Evolutionary conservation across 2,113 vertebrate species (phyloP).

Genomic region (Stigmatopora nigra): DNA sequence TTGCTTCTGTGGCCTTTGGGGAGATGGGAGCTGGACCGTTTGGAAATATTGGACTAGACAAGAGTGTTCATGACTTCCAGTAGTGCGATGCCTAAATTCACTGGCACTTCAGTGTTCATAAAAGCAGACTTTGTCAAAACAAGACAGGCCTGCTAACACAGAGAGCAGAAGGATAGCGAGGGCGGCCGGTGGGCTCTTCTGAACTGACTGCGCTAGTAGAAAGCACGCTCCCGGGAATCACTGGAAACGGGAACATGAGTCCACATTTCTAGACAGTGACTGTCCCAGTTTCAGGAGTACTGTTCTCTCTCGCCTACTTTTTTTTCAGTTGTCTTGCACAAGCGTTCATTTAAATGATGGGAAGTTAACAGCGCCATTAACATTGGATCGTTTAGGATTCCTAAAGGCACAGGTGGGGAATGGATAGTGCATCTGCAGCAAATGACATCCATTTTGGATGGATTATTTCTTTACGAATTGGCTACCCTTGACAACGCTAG

Average conservation of each 20-base stretch:
- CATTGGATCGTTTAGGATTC: constrained; percentile 44
- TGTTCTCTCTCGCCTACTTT: constrained; percentile 14
- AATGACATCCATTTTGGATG: constrained; percentile 21
- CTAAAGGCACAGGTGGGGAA: constrained; percentile 23
- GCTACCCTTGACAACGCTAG: background rate
- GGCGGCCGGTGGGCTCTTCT: constrained; percentile 28
- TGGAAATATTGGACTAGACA: background rate
- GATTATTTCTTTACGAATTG: no score
- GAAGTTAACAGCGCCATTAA: constrained; percentile 56
- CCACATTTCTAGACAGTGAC: constrained; percentile 60
- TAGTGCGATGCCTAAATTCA: background rate
- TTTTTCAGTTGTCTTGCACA: constrained; percentile 9
- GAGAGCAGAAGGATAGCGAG: constrained; percentile 20
- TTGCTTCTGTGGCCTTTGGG: background rate
- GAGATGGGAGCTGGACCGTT: background rate
- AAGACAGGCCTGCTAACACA: background rate
- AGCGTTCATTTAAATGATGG: constrained; percentile 52
- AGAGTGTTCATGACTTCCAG: background rate
- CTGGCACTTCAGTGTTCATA: background rate
- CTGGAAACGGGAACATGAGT: constrained; percentile 53
- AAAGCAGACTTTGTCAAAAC: background rate
- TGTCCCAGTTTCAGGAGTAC: constrained; percentile 59
- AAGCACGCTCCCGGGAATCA: constrained; percentile 28
- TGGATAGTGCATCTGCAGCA: constrained; percentile 9
- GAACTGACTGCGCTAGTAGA: constrained; percentile 15